Base-by-base conservation (phyloP, 1,140 invertebrate genomes). In the Asobara japonica region DNA sequence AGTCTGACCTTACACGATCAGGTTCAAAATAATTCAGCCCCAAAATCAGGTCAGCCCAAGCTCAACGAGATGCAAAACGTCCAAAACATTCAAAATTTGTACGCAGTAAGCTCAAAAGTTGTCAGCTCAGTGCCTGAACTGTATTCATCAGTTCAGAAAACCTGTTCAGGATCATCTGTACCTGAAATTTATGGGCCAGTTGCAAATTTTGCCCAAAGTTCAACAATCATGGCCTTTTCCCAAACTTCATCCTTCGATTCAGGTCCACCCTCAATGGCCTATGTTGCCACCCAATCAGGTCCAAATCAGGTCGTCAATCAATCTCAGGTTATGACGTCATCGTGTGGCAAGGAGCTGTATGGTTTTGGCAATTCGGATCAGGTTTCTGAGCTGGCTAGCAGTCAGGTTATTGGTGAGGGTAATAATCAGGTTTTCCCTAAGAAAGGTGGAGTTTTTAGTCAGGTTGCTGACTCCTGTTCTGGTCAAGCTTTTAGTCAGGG, bases 151-250 rank as follows among this genome's bases (percentile, higher is more conserved):
- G 80, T 84, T 25, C 80, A 84, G 68, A 85, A 85, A 67, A 83
- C 82, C 66, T 67, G 71, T 16, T 7, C n/a, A 6, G 31, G 74
- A 27, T 72, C 68, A 36, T 45, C 10, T 69, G 69, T 33, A 56
- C 74, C 36, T 38, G 86, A 87, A 65, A 87, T 87, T 66, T 88
- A 87, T 31, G 86, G 82, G 10, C 86, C 86, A 2, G 86, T 87
- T 4, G 77, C 82, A 8, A 84, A 83, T 74, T 87, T 88, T 69
- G 84, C 82, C 0, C 86, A 87, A 45, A 86, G 84, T 33, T 86
- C 86, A 6, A 85, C 84, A 0, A 87, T 87, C 45, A 82, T 86
- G 7, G 82, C 82, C 72, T 78, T 87, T n/a, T 83, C 82, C 45
- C 86, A 88, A 29, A 84, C 80, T n/a, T 45, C 78, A 85, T 4